Base-by-base conservation (phyloP, 2,797 vertebrate species). In the Melanotaenia boesemani region DNA sequence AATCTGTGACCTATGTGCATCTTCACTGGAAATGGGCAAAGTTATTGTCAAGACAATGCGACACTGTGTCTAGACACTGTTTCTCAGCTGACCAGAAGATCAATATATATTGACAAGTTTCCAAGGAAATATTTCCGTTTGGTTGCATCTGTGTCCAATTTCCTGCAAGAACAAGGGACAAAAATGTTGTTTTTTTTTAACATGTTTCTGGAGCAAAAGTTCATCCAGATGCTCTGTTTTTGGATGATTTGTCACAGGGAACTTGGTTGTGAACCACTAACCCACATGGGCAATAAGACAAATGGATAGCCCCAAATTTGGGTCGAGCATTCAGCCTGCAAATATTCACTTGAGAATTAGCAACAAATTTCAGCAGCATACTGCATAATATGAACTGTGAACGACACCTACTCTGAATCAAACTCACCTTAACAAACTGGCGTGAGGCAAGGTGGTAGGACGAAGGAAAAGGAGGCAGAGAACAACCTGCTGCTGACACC, bases 81-180 rank as follows among this genome's bases (percentile, higher is more conserved):
- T 89, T 70, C 80, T 77, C 73, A 61, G 77, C 65, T 58, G 86
- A 87, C 83, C 79, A 82, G 80, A 72, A 77, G 63, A 88, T 92
- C 91, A 5, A 91, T 93, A 87, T 22, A 20, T 90, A 93, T 92
- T 81, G 87, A 92, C 86, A 69, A 60, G 34, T 4, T 59, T 77
- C 18, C 13, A 63, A n/a, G 57, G 16, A 62, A 68, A 32, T 82
- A 77, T 60, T 83, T 72, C 12, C 24, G 18, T 79, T 70, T 64
- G 15, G 15, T 48, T 20, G 2, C 58, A 41, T 80, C 62, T 73
- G 59, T 52, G 30, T 71, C 72, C 16, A 44, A 79, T 70, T 79
- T 55, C n/a, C 63, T 58, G 67, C 74, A 76, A 75, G 56, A 73
- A 62, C 73, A 10, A 63, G 36, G 26, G 50, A 67, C 64, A 48